A percentile compares a stretch with the other conserved stretches of the same genome.
Evolutionary conservation across 2,113 vertebrate genomes (phyloP).

Genomic region (Anarhynchus alexandrinus): DNA sequence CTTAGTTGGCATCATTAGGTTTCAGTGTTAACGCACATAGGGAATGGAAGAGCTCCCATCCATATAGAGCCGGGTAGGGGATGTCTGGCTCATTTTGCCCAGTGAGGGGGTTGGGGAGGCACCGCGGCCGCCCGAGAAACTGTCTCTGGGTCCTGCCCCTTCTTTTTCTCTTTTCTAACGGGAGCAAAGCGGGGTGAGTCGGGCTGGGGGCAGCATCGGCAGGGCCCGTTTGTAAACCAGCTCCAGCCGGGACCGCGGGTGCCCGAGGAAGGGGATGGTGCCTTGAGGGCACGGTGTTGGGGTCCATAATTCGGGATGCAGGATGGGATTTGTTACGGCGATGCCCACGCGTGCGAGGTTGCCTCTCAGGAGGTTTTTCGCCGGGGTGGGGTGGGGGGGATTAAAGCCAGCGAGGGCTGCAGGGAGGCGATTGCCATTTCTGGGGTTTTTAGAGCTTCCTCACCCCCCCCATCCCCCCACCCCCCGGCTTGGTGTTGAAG

Average conservation of each 20-base stretch:
- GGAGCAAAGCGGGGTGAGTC: background rate
- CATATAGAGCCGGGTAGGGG: rapidly evolving
- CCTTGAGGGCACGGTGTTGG: rapidly evolving
- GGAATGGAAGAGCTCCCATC: background rate
- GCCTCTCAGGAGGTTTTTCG: background rate
- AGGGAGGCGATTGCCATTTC: rapidly evolving
- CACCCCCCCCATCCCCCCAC: rapidly evolving
- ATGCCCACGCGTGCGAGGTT: rapidly evolving
- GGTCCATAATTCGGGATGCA: rapidly evolving
- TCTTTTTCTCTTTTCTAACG: rapidly evolving
- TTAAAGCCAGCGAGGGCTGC: background rate
- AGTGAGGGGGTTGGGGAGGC: background rate
- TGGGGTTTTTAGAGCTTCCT: background rate
- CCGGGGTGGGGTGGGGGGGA: too few relatives aligned
- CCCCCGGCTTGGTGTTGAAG: background rate
- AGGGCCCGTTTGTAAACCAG: rapidly evolving
- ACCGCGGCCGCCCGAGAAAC: rapidly evolving
- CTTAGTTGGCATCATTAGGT: background rate
- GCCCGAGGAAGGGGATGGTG: background rate
- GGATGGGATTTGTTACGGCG: rapidly evolving
- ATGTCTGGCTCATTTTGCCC: rapidly evolving
- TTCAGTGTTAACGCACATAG: rapidly evolving
- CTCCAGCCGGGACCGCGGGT: rapidly evolving
- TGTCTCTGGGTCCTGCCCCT: background rate
- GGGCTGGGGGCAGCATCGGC: background rate